These are phyloP conservation scores for Coluber constrictor DNA, from an alignment of 2,797 vertebrate genomes.

Conservation along the genomic window DNA sequence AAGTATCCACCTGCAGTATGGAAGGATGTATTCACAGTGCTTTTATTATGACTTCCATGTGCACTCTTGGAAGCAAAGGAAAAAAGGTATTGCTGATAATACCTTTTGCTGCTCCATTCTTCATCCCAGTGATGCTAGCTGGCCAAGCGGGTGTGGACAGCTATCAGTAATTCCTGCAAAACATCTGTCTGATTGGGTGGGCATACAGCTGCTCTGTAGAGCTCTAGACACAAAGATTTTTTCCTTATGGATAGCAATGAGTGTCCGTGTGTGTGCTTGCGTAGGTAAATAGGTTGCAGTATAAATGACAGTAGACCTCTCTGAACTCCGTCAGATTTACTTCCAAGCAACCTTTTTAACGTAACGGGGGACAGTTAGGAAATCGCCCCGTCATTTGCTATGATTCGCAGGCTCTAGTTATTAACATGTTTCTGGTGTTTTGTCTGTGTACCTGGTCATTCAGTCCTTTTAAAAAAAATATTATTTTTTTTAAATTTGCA, in stretches of 20 bases:
- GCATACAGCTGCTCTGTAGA: neutral
- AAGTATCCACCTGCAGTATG: neutral
- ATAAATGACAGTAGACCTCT: neutral
- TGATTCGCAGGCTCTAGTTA: neutral
- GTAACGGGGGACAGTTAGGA: neutral
- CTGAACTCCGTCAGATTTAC: neutral
- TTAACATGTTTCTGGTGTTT: neutral
- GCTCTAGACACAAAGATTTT: too few species aligned
- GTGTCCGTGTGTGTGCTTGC: neutral
- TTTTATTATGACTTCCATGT: neutral
- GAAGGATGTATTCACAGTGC: neutral
- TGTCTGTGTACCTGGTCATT: constrained; percentile 60
- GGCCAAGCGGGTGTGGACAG: neutral
- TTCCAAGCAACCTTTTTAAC: neutral
- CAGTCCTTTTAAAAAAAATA: constrained; percentile 83
- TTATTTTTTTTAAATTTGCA: constrained; percentile 74
- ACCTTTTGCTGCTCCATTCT: neutral
- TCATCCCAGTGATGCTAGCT: neutral
- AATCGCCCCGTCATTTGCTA: neutral
- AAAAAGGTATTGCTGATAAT: neutral
- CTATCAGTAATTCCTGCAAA: neutral
- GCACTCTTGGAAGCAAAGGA: neutral
- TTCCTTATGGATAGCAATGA: too few species aligned
- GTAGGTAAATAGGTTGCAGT: neutral
- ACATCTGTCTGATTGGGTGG: neutral